These are phyloP conservation scores for Ophion ellenae DNA, from an alignment of 2,888 invertebrate species.

Conservation along the genomic window DNA sequence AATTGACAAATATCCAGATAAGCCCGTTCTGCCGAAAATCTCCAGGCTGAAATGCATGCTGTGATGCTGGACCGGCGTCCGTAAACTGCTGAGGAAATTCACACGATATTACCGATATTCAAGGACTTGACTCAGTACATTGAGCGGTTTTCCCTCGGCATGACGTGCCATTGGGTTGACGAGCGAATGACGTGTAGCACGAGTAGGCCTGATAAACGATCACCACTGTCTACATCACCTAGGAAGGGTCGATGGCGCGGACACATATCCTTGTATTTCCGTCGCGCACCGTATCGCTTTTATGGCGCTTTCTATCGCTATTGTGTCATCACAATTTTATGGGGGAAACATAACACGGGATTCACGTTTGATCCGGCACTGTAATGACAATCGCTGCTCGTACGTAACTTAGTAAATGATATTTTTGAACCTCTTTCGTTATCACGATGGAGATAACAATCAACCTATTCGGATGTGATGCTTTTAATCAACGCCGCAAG, in stretches of 20 bases:
- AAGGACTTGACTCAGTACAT: background rate
- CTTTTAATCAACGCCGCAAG: background rate
- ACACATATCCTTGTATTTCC: background rate
- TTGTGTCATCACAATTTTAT: background rate
- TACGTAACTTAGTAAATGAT: background rate
- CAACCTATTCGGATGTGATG: background rate
- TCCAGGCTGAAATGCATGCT: background rate
- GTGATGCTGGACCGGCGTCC: background rate
- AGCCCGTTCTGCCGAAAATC: too few relatives aligned
- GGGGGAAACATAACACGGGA: background rate
- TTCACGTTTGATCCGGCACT: background rate
- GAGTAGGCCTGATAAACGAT: conserved; percentile 17
- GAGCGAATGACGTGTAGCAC: conserved; percentile 18
- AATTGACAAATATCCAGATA: too few relatives aligned
- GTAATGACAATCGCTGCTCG: background rate
- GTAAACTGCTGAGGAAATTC: background rate
- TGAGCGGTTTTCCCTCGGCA: background rate
- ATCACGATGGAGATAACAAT: background rate
- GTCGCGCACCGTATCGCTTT: background rate
- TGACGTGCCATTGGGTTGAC: conserved; percentile 9
- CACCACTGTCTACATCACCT: background rate
- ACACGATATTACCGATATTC: background rate
- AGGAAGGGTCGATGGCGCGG: conserved; percentile 8
- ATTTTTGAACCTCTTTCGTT: background rate
- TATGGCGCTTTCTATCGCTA: background rate